A percentile compares a stretch with the other conserved stretches of the same genome.
phyloP scores from a whole-genome alignment of 2,113 vertebrate genomes.

The Leptobrachium leishanense region DNA sequence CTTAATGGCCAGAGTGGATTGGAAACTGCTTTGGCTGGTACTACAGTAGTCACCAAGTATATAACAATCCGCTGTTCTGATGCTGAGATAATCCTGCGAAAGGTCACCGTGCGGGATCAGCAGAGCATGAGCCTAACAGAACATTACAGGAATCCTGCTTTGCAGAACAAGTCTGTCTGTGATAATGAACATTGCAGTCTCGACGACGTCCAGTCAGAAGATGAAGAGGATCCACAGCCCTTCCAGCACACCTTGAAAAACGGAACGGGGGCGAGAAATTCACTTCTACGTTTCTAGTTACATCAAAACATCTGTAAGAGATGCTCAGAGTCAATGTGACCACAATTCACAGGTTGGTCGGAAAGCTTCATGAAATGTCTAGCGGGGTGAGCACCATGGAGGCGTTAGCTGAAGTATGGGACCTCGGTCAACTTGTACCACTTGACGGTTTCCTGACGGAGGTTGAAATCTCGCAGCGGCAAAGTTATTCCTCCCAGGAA shows the following conservation, averaged over 20 bases:
- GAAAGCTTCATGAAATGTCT: not conserved
- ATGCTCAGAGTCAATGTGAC: not conserved
- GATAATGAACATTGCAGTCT: not conserved
- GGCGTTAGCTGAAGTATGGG: slow-evolving; percentile 71
- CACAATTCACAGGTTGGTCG: slow-evolving; percentile 2
- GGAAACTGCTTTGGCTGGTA: too few species aligned
- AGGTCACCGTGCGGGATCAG: too few species aligned
- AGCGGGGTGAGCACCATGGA: not conserved
- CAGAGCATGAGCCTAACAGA: too few species aligned
- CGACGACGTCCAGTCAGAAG: not conserved
- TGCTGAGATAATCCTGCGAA: too few species aligned
- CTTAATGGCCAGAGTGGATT: too few species aligned
- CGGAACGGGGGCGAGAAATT: not conserved
- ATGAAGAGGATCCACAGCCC: not conserved
- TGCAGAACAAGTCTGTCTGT: too few species aligned
- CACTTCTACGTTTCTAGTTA: not conserved
- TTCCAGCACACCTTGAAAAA: not conserved
- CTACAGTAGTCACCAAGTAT: too few species aligned
- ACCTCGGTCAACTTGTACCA: slow-evolving; percentile 91
- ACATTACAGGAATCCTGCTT: too few species aligned
- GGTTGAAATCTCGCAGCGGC: slow-evolving; percentile 91
- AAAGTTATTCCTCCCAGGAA: slow-evolving; percentile 91
- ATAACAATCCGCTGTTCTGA: too few species aligned
- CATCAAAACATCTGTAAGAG: not conserved
- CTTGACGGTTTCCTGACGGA: slow-evolving; percentile 91